phyloP scores from a whole-genome alignment of 53 echinoderm and acorn worm genomes.

The Patiria pectinifera region DNA sequence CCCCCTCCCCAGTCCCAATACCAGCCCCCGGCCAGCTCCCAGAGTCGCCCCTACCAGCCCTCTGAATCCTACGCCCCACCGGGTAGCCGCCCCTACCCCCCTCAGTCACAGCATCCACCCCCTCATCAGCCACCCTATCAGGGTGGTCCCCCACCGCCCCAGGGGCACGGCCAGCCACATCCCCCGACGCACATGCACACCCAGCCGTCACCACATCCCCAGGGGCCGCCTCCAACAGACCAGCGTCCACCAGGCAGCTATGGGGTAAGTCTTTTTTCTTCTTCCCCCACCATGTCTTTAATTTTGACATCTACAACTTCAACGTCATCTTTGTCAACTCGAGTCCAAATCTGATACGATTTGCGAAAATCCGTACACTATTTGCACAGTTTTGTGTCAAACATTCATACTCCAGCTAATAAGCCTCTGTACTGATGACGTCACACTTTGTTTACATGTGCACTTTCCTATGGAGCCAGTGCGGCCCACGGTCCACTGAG shows the following conservation, averaged over 20 bases:
- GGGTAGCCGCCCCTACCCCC: neutral
- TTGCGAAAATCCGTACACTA: too few species aligned
- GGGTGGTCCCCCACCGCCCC: constrained; percentile 21
- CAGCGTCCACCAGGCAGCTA: constrained; percentile 26
- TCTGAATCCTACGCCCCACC: neutral
- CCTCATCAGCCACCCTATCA: constrained; percentile 6
- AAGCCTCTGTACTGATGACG: too few species aligned
- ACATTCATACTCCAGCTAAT: too few species aligned
- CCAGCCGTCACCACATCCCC: constrained; percentile 15
- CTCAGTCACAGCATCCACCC: constrained; percentile 27
- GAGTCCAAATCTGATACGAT: too few species aligned
- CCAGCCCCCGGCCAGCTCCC: constrained; percentile 29
- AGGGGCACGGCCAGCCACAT: constrained; percentile 28
- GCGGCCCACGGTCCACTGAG: too few species aligned
- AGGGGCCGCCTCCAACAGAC: constrained; percentile 42
- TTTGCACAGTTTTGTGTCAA: too few species aligned
- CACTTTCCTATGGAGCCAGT: too few species aligned
- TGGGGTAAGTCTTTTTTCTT: neutral
- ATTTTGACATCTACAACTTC: too few species aligned
- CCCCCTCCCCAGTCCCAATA: constrained; percentile 34
- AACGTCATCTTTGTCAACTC: too few species aligned
- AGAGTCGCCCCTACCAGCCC: constrained; percentile 20
- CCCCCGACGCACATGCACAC: constrained; percentile 33
- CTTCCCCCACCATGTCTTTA: too few species aligned
- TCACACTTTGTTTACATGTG: too few species aligned